Conservation (phyloP, 2,888 invertebrate genomes). For the Ephialtes manifestator region DNA sequence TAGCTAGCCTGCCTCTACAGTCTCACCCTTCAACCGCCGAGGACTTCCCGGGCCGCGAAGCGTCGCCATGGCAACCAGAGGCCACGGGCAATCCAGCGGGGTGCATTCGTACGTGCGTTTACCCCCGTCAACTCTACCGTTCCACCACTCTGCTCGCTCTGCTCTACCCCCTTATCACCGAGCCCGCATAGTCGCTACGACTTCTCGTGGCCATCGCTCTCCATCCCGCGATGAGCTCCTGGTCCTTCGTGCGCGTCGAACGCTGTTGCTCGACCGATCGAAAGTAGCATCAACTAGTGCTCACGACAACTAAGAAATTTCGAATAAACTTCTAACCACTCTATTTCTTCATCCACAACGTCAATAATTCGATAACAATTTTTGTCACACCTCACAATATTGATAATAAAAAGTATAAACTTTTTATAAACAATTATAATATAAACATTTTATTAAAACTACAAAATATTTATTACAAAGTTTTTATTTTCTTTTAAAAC, state of each 20-base stretch:
- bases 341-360: too few species aligned
- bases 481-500: too few species aligned
- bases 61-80: constrained; percentile 81
- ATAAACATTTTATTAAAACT: too few species aligned
- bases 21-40: constrained; percentile 68
- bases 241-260: constrained; percentile 32
- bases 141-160: constrained; percentile 51
- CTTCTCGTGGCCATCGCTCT: constrained; percentile 50
- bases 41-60: constrained; percentile 81
- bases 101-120: constrained; percentile 83
- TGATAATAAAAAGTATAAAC: too few species aligned
- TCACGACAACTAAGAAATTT: neutral
- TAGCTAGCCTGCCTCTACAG: constrained; percentile 34
- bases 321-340: neutral
- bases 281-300: constrained; percentile 5
- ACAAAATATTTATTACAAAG: too few species aligned
- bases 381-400: too few species aligned
- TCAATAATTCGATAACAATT: too few species aligned
- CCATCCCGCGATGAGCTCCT: constrained; percentile 6
- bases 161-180: constrained; percentile 35
- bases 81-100: constrained; percentile 82
- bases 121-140: constrained; percentile 77
- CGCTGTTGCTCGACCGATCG: constrained; percentile 67
- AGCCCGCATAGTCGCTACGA: neutral
- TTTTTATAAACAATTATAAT: too few species aligned